Evolutionary conservation across 1,140 invertebrate genomes (phyloP).

Genomic region (Drosophila littoralis): DNA sequence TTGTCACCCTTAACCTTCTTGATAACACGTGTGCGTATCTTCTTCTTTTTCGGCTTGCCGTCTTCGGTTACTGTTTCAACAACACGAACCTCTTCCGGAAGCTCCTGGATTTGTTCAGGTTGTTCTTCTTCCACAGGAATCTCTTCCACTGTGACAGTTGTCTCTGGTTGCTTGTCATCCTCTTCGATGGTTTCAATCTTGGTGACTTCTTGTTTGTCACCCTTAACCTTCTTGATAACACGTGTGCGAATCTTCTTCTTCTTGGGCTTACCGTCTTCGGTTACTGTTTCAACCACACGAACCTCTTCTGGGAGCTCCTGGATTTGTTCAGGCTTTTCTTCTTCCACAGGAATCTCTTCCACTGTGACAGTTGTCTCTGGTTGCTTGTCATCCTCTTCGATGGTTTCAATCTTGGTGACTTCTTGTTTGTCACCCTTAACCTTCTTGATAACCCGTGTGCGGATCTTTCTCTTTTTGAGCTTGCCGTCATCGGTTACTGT

Average conservation of each 20-base stretch:
- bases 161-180: slow-evolving; percentile 12
- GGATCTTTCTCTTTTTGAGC: slow-evolving; percentile 24
- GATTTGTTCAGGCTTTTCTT: background rate
- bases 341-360: slow-evolving; percentile 20
- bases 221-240: slow-evolving; percentile 32
- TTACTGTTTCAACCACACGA: slow-evolving; percentile 15
- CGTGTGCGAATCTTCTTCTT: slow-evolving; percentile 32
- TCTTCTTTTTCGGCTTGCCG: slow-evolving; percentile 20
- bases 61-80: slow-evolving; percentile 18
- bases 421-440: slow-evolving; percentile 32
- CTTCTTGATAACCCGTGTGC: slow-evolving; percentile 29
- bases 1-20: slow-evolving; percentile 31
- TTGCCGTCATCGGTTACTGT: slow-evolving; percentile 11
- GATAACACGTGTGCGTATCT: slow-evolving; percentile 27
- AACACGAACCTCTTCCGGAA: slow-evolving; percentile 21
- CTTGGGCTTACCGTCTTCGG: slow-evolving; percentile 17
- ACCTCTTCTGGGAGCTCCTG: slow-evolving; percentile 24
- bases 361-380: slow-evolving; percentile 18
- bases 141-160: slow-evolving; percentile 23
- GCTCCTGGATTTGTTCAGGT: slow-evolving; percentile 17
- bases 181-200: slow-evolving; percentile 30
- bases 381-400: slow-evolving; percentile 25
- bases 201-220: slow-evolving; percentile 31
- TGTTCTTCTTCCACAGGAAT: slow-evolving; percentile 12
- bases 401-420: slow-evolving; percentile 29